phyloP scores from a whole-genome alignment of 2,113 vertebrate genomes.

The Recurvirostra avosetta region DNA sequence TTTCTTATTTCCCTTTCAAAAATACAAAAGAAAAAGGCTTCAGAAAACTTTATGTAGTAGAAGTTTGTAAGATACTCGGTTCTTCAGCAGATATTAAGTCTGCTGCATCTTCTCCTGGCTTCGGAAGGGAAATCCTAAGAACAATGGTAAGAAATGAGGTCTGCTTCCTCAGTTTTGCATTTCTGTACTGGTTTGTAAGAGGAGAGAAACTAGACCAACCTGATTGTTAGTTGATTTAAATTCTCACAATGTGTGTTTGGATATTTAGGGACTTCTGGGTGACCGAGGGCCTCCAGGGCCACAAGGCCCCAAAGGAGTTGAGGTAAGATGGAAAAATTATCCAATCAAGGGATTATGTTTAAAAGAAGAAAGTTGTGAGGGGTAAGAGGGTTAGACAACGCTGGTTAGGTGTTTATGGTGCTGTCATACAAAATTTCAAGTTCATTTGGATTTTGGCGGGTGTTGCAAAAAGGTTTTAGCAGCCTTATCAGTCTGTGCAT shows the following conservation, averaged over 20 bases:
- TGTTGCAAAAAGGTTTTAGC: not conserved
- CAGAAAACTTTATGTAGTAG: not conserved
- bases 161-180: not conserved
- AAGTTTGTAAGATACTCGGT: not conserved
- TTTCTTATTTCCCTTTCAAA: not conserved
- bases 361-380: not conserved
- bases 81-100: not conserved
- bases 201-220: not conserved
- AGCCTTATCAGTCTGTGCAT: not conserved
- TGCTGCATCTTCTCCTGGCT: not conserved
- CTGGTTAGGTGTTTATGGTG: not conserved
- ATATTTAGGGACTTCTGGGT: constrained; percentile 86
- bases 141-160: not conserved
- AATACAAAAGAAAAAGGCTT: not conserved
- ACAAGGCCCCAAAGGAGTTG: constrained; percentile 85
- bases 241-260: constrained; percentile 4
- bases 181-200: not conserved
- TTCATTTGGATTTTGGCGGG: not conserved
- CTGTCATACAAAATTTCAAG: not conserved
- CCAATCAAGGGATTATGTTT: not conserved
- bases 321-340: constrained; percentile 77
- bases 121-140: not conserved
- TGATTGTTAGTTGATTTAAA: not conserved
- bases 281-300: constrained; percentile 85
- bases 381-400: not conserved